Evolutionary conservation across 2,888 invertebrate genomes (phyloP).

Genomic region (Thecocarcelia acutangulata): DNA sequence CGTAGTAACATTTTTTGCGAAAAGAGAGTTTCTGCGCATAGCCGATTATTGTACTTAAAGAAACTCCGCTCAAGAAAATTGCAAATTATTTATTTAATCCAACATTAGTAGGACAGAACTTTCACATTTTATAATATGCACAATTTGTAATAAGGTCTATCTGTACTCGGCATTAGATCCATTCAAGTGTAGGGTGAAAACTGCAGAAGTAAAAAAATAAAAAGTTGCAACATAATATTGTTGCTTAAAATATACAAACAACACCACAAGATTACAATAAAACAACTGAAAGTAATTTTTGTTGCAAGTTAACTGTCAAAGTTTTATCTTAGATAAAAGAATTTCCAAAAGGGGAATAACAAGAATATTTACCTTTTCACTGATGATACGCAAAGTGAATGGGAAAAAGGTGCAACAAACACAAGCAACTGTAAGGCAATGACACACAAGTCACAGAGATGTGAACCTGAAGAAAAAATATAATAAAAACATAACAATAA

Average conservation of each 20-base stretch:
- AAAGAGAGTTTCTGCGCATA: too few relatives aligned
- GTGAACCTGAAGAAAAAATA: conserved; percentile 14
- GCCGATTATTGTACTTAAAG: too few relatives aligned
- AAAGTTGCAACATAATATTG: background rate
- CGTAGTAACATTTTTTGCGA: too few relatives aligned
- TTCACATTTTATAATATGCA: too few relatives aligned
- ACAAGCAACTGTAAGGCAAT: conserved; percentile 57
- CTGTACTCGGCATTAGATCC: too few relatives aligned
- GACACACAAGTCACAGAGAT: conserved; percentile 59
- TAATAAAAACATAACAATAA: conserved; percentile 10
- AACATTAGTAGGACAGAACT: too few relatives aligned
- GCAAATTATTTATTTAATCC: too few relatives aligned
- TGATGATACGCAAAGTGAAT: conserved; percentile 13
- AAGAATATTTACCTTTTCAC: conserved; percentile 19
- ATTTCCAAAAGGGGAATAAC: conserved; percentile 51
- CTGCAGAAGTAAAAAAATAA: background rate
- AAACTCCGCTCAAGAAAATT: too few relatives aligned
- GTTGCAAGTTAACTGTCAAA: conserved; percentile 65
- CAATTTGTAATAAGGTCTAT: too few relatives aligned
- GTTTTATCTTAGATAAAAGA: conserved; percentile 55
- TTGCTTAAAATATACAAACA: conserved; percentile 6
- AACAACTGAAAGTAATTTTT: conserved; percentile 58
- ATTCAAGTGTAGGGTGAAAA: conserved; percentile 20
- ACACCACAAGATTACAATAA: conserved; percentile 40
- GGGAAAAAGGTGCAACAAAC: conserved; percentile 10